Evolutionary conservation across 2,113 vertebrate species (phyloP).

Genomic region (Plotosus lineatus): DNA sequence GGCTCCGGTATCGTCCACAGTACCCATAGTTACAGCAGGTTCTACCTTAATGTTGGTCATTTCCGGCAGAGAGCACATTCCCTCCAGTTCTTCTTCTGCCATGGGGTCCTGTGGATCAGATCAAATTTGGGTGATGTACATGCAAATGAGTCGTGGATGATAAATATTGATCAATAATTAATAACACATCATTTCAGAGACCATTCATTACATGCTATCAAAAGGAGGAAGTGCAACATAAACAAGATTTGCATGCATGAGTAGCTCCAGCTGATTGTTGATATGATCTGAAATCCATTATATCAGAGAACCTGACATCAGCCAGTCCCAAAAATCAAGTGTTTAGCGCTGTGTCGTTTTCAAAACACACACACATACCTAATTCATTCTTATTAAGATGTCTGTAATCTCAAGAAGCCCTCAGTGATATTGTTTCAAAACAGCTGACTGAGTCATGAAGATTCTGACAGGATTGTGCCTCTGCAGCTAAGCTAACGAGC

Average conservation of each 20-base stretch:
- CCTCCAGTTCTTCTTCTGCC: slow-evolving; percentile 81
- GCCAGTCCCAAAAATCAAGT: neutral
- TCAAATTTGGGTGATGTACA: slow-evolving; percentile 65
- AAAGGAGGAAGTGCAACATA: neutral
- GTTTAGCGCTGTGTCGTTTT: neutral
- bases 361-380: slow-evolving; percentile 5
- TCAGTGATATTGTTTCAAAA: neutral
- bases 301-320: neutral
- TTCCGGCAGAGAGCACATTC: slow-evolving; percentile 80
- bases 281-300: neutral
- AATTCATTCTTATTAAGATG: neutral
- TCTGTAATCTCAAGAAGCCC: neutral
- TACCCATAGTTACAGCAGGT: slow-evolving; percentile 72
- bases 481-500: neutral
- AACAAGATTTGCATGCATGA: neutral
- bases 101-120: slow-evolving; percentile 61
- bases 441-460: neutral
- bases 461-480: neutral
- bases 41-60: slow-evolving; percentile 87
- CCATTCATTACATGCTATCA: neutral
- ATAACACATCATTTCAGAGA: neutral
- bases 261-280: neutral
- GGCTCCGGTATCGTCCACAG: slow-evolving; percentile 70
- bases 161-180: neutral
- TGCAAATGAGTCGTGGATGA: slow-evolving; percentile 41